Evolutionary conservation across 2,113 vertebrate genomes (phyloP).

Genomic region (Channa argus): DNA sequence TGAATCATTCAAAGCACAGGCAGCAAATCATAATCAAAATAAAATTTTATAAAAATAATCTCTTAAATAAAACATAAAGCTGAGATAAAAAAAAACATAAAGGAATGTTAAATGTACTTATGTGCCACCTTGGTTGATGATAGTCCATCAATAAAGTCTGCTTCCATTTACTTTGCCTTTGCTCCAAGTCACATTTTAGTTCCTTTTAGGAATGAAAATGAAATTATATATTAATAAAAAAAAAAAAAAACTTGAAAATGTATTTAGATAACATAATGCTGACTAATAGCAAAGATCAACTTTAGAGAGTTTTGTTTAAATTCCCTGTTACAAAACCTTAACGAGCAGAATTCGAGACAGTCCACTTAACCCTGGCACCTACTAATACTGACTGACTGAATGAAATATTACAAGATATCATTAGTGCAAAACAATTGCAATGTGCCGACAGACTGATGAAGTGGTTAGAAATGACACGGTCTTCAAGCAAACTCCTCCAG

Average conservation of each 20-base stretch:
- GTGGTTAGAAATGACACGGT: neutral
- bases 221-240: neutral
- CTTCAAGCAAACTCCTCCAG: neutral
- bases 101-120: slow-evolving; percentile 48
- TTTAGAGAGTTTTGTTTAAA: neutral
- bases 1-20: slow-evolving; percentile 16
- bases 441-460: neutral
- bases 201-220: slow-evolving; percentile 21
- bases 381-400: slow-evolving; percentile 6
- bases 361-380: neutral
- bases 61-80: slow-evolving; percentile 65
- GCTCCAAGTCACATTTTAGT: neutral
- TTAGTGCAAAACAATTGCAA: slow-evolving; percentile 26
- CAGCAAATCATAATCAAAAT: slow-evolving; percentile 55
- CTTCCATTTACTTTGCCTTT: slow-evolving; percentile 7
- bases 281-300: neutral
- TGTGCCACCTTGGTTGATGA: slow-evolving; percentile 10
- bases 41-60: slow-evolving; percentile 48
- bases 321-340: neutral
- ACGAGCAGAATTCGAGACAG: neutral
- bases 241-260: neutral
- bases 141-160: neutral
- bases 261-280: neutral
- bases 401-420: neutral
- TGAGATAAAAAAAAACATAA: slow-evolving; percentile 11